Evolutionary conservation across 2,797 vertebrate genomes (phyloP), one percentile per base, ranked within the genome.

Genomic region (Alca torda): DNA sequence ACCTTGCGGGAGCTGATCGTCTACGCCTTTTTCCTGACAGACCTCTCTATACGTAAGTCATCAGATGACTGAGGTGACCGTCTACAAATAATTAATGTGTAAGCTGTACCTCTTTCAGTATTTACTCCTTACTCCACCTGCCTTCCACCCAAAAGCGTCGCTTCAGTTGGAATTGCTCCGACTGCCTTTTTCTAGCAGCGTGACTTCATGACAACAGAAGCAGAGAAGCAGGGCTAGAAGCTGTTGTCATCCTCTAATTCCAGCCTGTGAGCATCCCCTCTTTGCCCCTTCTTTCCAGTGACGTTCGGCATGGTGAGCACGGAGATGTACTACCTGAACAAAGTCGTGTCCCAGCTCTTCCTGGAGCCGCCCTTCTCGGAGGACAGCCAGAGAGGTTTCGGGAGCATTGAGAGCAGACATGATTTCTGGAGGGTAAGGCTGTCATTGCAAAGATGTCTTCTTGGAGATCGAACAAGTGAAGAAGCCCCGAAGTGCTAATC

Each of bases 401-500:
- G 64, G 21, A 95, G 87, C 30, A 97, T 98, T 67, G 31, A 18
- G 57, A 98, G 74, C 94, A 87, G 92, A 81, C 67, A 28, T 51
- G 97, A 97, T 59, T 98, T 98, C 96, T 98, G 98, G 97, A 96
- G 95, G 97, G 97, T 98, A 97, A 97, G 74, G 20, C 54, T 78
- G 45, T 33, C 31, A 6, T 31, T 51, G 25, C 37, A 69, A 69
- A 50, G 13, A 19, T 51, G 13, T 24, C 64, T 48, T 26, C 33
- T 20, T 33, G 19, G 19, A 43, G 39, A 81, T 13, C 4, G 30
- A 51, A 43, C 3, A 24, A 31, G 35, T 9, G 54, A 78, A 65
- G 41, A n/a, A 67, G 6, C 16, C 68, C 20, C 69, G 11, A 4
- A 4, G 20, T 2, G 46, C 54, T 31, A 56, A 35, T 31, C 35